Evolutionary conservation across 2,888 invertebrate species (phyloP), one percentile per base, ranked within the genome.

Genomic region (Ecliptopera silaceata): DNA sequence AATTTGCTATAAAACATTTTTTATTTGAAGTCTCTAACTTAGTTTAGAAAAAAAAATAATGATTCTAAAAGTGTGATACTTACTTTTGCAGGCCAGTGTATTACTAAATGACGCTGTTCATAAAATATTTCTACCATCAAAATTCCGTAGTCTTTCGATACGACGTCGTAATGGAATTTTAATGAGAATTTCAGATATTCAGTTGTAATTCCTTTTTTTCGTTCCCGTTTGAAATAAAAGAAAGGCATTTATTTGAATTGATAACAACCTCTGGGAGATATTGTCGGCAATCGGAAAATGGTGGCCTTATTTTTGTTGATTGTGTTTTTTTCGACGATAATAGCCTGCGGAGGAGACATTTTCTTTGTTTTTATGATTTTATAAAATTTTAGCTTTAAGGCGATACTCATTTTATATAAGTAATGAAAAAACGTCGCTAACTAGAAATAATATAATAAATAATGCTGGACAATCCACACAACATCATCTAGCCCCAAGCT

Each of bases 111-210:
- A 61, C 55, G 68, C 70, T 72, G 70, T 70, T 70, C 68, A 69
- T 69, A 75, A 75, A 74, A 77, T 73, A 75, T 75, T 75, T 75
- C 67, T 62, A 53, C 67, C 71, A 65, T 74, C 71, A 77, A 80
- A 77, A 77, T 58, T 75, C 76, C 72, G 75, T 75, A 69, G 74
- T 69, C 70, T 75, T 79, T 56, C 56, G 32, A 80, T 79, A 81
- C 74, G 67, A 75, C 70, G 67, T 60, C 74, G 75, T 86, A 85
- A 86, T 85, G 85, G 84, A 85, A 86, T 86, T 85, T 84, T 84
- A 86, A 85, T 85, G 85, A 86, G 84, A 79, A 83, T 77, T 84
- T 82, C 79, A 77, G 79, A 77, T 75, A 74, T 75, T 77, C 77
- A 49, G 67, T 64, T 72, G 77, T 79, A 79, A 80, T 82, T 80